phyloP scores from a whole-genome alignment of 2,888 invertebrate species.

The Scotopteryx bipunctaria region DNA sequence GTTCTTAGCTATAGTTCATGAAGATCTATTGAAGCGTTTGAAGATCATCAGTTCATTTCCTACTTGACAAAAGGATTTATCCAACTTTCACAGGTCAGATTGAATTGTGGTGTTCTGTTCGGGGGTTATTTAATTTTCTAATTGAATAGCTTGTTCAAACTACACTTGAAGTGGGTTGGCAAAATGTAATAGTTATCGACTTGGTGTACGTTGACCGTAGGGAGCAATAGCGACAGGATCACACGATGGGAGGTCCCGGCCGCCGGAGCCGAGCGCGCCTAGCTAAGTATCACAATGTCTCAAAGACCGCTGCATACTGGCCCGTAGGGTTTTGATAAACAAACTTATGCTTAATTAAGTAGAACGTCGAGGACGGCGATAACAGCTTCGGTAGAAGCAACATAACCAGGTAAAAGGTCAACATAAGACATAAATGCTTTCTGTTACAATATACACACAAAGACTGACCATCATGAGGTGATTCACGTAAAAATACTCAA shows the following conservation, averaged over 20 bases:
- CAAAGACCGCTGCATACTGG: slow-evolving; percentile 79
- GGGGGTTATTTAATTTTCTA: too few relatives aligned
- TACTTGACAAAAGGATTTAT: too few relatives aligned
- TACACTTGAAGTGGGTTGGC: too few relatives aligned
- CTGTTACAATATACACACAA: slow-evolving; percentile 49
- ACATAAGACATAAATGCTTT: slow-evolving; percentile 68
- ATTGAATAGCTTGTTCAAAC: too few relatives aligned
- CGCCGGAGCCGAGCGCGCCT: slow-evolving; percentile 48
- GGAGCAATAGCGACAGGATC: slow-evolving; percentile 48
- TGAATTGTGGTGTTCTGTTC: too few relatives aligned
- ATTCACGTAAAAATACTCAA: slow-evolving; percentile 53
- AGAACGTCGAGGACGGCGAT: slow-evolving; percentile 78
- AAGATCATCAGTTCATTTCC: too few relatives aligned
- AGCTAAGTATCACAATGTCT: slow-evolving; percentile 80
- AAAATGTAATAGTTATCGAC: too few relatives aligned
- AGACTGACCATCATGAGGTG: slow-evolving; percentile 79
- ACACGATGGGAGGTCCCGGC: slow-evolving; percentile 41
- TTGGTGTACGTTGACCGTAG: slow-evolving; percentile 28
- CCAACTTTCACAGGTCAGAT: too few relatives aligned
- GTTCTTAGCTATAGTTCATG: too few relatives aligned
- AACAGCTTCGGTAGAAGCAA: slow-evolving; percentile 62
- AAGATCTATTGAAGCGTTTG: too few relatives aligned
- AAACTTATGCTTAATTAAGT: slow-evolving; percentile 80
- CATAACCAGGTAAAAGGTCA: slow-evolving; percentile 53
- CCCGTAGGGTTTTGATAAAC: slow-evolving; percentile 72